Percentiles rank a stretch among this genome's conserved stretches.
phyloP scores from a whole-genome alignment of 2,888 invertebrate genomes.

The Rhogogaster chlorosoma region DNA sequence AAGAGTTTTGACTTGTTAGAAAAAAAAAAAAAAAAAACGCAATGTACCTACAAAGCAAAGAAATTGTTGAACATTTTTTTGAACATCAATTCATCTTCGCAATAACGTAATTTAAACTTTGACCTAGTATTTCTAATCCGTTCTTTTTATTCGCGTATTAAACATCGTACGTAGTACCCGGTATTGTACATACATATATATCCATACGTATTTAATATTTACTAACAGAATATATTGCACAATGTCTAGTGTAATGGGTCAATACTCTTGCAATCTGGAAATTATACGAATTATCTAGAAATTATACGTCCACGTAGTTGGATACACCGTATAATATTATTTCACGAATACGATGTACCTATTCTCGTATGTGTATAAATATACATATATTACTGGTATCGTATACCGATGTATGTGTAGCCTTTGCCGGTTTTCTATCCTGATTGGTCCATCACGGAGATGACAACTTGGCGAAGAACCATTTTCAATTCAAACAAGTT shows the following conservation, averaged over 20 bases:
- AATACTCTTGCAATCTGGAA: constrained; percentile 46
- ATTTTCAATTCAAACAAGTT: constrained; percentile 8
- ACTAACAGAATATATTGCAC: constrained; percentile 19
- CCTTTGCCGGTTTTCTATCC: neutral
- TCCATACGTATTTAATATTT: constrained; percentile 8
- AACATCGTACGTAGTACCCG: neutral
- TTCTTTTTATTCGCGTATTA: neutral
- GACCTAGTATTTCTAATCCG: neutral
- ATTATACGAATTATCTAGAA: constrained; percentile 44
- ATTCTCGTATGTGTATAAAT: constrained; percentile 6
- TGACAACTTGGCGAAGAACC: neutral
- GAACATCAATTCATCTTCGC: neutral
- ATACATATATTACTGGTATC: neutral
- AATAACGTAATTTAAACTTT: neutral
- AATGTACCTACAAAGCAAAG: too few species aligned
- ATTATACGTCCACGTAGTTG: constrained; percentile 14
- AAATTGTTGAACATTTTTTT: neutral
- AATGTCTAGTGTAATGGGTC: constrained; percentile 30
- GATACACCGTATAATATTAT: constrained; percentile 1
- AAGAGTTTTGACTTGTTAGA: neutral
- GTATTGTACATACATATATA: neutral
- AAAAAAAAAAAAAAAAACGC: too few species aligned
- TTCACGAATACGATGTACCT: neutral
- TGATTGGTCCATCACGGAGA: neutral
- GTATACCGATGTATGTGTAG: neutral